Percentiles rank a stretch among this genome's conserved stretches.
Conservation (phyloP, 1,140 invertebrate species). For the Drosophila mojavensis region DNA sequence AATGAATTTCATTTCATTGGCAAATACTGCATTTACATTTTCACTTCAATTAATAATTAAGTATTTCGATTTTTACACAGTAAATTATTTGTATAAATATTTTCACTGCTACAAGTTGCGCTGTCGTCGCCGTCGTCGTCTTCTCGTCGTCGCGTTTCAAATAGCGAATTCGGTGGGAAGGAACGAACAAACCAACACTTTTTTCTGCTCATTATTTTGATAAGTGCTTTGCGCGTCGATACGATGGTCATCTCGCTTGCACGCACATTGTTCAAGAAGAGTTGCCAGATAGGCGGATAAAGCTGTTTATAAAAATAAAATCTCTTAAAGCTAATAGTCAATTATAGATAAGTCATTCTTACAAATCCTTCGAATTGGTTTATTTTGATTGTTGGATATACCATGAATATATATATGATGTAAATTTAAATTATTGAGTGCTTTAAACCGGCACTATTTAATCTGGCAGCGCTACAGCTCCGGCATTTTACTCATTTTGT, state of each 20-base stretch:
- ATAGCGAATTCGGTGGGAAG: slow-evolving; percentile 56
- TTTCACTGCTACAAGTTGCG: slow-evolving; percentile 77
- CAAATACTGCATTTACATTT: slow-evolving; percentile 65
- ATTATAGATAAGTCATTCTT: neutral
- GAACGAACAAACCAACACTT: slow-evolving; percentile 56
- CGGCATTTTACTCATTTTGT: slow-evolving; percentile 54
- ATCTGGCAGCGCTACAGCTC: slow-evolving; percentile 39
- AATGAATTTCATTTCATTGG: slow-evolving; percentile 65
- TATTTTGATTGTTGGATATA: neutral
- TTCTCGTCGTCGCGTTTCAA: slow-evolving; percentile 56
- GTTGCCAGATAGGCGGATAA: slow-evolving; percentile 37
- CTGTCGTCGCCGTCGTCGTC: slow-evolving; percentile 43
- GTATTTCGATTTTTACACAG: slow-evolving; percentile 57
- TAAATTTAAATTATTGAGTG: neutral
- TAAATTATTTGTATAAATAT: slow-evolving; percentile 69
- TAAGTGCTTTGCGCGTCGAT: slow-evolving; percentile 52
- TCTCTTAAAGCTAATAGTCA: neutral
- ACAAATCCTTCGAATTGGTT: neutral
- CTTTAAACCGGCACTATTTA: slow-evolving; percentile 5
- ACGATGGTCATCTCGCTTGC: slow-evolving; percentile 29
- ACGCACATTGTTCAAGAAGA: slow-evolving; percentile 14
- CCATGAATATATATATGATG: neutral
- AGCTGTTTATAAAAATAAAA: neutral
- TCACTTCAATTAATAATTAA: slow-evolving; percentile 55
- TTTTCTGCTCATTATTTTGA: slow-evolving; percentile 61